Base-by-base conservation (phyloP, 2,113 vertebrate genomes). In the Penelope pileata region DNA sequence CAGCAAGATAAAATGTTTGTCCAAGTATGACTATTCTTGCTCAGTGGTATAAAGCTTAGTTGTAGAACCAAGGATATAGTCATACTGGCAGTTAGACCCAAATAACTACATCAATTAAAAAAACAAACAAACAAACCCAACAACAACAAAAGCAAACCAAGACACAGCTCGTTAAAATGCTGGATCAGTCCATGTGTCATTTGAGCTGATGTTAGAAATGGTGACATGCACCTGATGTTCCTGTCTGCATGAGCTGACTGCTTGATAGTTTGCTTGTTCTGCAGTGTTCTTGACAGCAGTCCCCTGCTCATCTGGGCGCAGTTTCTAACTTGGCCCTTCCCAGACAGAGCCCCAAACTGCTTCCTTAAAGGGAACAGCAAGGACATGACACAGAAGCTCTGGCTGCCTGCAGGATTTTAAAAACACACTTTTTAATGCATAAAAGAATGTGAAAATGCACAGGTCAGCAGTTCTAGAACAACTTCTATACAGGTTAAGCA, bases 391-490 rank as follows among this genome's bases (percentile, higher is more conserved):
- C 67, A 88, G 47, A 38, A 72, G 58, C 70, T 72, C 76, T 68
- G 47, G 27, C 47, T 73, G 63, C 72, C 67, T 42, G 32, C 40
- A 68, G 58, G 32, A 7, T 36, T 86, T 78, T 68, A 9, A 76
- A 88, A 67, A 23, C 22, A 51, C 0, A 0, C 11, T 70, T 53
- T 74, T 42, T 3, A 68, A 81, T 0, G 0, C 88, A 54, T 36
- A 76, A 43, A 42, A 54, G 47, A 76, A 80, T 16, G 17, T 56
- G 36, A 76, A 69, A 59, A 30, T 2, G 18, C 40, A 53, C 1
- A 1, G 7, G 24, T 9, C 67, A 77, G 43, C 38, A 88, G 53
- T 63, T 76, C 34, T 48, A 26, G 64, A 91, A 60, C 0, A 0
- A 32, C 23, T 86, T 53, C 72, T 70, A 43, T 36, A 50, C 4